Evolutionary conservation across 2,113 vertebrate genomes (phyloP).

Genomic region (Chlorodrepanis virens): DNA sequence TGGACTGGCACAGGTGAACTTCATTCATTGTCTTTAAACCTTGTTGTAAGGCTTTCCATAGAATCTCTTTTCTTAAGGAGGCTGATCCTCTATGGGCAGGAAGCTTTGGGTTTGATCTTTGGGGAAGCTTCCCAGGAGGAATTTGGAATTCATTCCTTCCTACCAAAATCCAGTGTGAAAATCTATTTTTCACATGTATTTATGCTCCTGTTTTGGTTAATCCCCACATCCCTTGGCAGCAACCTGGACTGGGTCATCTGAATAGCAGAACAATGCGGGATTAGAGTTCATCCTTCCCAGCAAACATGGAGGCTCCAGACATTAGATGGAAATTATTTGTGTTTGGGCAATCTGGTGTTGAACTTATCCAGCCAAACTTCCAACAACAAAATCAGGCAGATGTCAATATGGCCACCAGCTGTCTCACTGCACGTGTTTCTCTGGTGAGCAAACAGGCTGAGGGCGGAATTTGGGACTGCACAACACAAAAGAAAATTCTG

Average conservation of each 20-base stretch:
- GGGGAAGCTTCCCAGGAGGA: neutral
- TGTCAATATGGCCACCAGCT: neutral
- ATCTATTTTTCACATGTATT: neutral
- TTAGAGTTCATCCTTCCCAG: neutral
- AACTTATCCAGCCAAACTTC: neutral
- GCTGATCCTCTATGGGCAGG: neutral
- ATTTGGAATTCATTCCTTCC: neutral
- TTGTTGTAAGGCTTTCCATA: neutral
- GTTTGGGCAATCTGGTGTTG: neutral
- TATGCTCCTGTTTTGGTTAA: neutral
- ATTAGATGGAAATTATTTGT: neutral
- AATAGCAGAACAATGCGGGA: neutral
- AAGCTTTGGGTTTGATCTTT: neutral
- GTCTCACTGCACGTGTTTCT: neutral
- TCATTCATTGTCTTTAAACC: neutral
- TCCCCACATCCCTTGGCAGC: neutral
- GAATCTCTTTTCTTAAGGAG: neutral
- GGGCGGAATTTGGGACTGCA: rapidly evolving
- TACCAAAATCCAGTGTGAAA: neutral
- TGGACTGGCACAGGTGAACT: neutral
- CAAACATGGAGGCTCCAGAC: neutral
- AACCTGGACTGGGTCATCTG: neutral
- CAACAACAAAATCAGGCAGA: neutral
- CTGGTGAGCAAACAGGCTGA: neutral
- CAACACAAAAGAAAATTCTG: neutral